Percentiles rank a stretch among this genome's conserved stretches.
Conservation (phyloP, 2,888 invertebrate genomes). For the Panopea generosa region DNA sequence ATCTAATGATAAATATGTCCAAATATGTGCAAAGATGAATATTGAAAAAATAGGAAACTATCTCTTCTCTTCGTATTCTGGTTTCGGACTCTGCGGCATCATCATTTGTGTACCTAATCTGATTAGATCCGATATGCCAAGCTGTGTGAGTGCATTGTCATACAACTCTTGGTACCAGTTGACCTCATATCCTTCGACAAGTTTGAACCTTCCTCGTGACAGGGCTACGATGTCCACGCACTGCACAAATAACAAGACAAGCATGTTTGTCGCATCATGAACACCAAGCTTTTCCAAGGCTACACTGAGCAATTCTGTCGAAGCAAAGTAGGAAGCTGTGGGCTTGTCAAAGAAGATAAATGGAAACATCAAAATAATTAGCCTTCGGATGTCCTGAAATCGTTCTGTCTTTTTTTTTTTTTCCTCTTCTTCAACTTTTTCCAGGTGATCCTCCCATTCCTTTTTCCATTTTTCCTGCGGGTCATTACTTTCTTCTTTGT, state of each 20-base stretch:
- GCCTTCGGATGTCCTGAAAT: background rate
- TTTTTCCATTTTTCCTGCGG: background rate
- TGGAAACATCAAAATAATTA: background rate
- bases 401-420: background rate
- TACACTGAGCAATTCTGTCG: background rate
- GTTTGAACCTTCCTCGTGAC: slow-evolving; percentile 12
- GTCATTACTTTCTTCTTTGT: background rate
- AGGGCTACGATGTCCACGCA: slow-evolving; percentile 20
- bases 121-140: background rate
- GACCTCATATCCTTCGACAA: slow-evolving; percentile 15
- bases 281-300: background rate
- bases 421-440: background rate
- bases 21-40: too few species aligned
- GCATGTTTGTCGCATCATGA: background rate
- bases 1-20: too few species aligned
- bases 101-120: background rate
- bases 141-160: background rate
- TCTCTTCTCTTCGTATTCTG: slow-evolving; percentile 5
- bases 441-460: background rate
- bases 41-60: too few species aligned
- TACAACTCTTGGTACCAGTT: slow-evolving; percentile 1
- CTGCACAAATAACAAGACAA: slow-evolving; percentile 13
- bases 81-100: slow-evolving; percentile 10
- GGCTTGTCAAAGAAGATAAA: slow-evolving; percentile 3
- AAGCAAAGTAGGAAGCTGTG: slow-evolving; percentile 1